Conservation (phyloP, 1,140 invertebrate genomes). For the Drosophila neocordata region DNA sequence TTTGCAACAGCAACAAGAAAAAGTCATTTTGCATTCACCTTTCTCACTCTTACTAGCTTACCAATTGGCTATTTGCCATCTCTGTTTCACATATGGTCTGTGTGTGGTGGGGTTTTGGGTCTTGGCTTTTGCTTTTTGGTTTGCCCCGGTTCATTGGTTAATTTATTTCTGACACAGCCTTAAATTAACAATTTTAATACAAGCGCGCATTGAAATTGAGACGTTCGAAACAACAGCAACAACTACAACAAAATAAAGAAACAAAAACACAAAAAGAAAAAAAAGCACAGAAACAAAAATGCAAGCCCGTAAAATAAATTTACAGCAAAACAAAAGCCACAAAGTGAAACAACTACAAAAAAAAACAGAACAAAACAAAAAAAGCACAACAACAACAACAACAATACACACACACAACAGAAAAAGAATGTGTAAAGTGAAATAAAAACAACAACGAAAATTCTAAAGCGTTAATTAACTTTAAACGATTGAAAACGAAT, state of each 20-base stretch:
- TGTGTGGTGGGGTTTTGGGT: conserved; percentile 24
- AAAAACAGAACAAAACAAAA: conserved; percentile 33
- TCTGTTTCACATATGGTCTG: neutral
- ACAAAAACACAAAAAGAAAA: conserved; percentile 43
- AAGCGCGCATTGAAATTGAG: conserved; percentile 24
- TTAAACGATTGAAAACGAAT: conserved; percentile 82
- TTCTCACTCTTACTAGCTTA: neutral
- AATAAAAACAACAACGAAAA: conserved; percentile 50
- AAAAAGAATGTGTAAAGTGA: conserved; percentile 64
- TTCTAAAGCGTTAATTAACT: conserved; percentile 79
- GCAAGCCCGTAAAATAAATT: conserved; percentile 73
- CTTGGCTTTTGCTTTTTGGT: conserved; percentile 21
- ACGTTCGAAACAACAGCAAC: conserved; percentile 23
- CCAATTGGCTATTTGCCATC: neutral
- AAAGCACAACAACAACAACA: conserved; percentile 29
- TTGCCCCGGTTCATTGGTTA: conserved; percentile 65
- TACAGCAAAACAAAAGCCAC: conserved; percentile 66
- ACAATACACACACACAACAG: neutral
- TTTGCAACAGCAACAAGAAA: conserved; percentile 34
- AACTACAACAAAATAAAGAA: conserved; percentile 18
- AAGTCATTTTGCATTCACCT: neutral
- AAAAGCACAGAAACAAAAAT: conserved; percentile 40
- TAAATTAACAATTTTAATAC: conserved; percentile 80
- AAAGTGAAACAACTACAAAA: conserved; percentile 46
- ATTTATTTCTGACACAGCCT: conserved; percentile 72